phyloP scores from a whole-genome alignment of 2,113 vertebrate genomes.

The Tetrax tetrax region DNA sequence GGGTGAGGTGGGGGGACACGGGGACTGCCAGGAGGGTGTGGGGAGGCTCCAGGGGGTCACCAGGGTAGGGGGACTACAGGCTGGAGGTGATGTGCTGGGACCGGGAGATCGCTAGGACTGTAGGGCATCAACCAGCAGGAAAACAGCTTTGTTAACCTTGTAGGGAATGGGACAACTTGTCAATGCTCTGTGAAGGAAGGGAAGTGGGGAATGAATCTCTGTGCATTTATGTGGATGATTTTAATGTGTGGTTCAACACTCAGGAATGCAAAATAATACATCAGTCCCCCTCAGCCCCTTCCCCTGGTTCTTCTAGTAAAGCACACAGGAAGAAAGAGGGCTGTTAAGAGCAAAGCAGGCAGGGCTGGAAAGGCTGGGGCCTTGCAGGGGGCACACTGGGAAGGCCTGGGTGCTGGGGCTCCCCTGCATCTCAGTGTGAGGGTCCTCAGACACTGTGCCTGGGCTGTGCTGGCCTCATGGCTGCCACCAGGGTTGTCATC shows the following conservation, averaged over 20 bases:
- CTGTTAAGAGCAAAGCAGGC: neutral
- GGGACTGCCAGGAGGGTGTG: neutral
- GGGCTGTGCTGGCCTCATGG: accelerated
- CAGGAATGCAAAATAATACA: neutral
- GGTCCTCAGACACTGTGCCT: neutral
- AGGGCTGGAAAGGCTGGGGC: neutral
- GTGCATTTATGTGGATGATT: neutral
- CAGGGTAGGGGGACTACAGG: no score
- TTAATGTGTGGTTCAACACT: neutral
- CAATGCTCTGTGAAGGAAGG: neutral
- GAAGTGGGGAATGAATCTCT: neutral
- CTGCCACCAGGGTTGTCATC: neutral
- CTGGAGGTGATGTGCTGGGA: neutral
- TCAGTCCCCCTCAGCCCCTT: neutral
- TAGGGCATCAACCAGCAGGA: neutral
- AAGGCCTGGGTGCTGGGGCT: neutral
- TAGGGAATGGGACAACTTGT: neutral
- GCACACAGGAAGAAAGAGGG: neutral
- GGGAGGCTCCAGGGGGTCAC: neutral
- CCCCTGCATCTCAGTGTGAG: neutral
- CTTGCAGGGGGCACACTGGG: neutral
- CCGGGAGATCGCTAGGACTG: neutral
- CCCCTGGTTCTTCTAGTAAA: neutral
- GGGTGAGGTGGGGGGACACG: neutral
- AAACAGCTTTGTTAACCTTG: neutral